Conservation (phyloP, 2,888 invertebrate genomes). For the Ormyrus pomaceus region DNA sequence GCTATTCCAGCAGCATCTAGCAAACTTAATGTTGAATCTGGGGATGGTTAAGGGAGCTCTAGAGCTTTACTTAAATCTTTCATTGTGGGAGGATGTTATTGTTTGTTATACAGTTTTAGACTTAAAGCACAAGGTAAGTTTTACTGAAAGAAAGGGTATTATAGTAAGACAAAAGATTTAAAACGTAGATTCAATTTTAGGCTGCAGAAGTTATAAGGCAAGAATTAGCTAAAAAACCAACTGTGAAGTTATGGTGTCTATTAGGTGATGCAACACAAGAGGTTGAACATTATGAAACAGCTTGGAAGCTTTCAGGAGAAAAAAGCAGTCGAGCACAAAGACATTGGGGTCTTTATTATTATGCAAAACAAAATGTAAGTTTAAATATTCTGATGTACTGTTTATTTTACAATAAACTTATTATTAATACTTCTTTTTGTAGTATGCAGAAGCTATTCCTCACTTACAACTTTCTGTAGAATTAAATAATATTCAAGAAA, state of each 20-base stretch:
- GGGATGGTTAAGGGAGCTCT: slow-evolving; percentile 91
- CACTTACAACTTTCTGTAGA: slow-evolving; percentile 89
- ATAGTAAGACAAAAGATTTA: too few species aligned
- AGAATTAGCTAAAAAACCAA: slow-evolving; percentile 86
- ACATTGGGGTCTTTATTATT: slow-evolving; percentile 91
- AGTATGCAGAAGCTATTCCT: slow-evolving; percentile 87
- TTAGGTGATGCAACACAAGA: slow-evolving; percentile 93
- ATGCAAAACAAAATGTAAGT: slow-evolving; percentile 80
- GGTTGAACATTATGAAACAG: slow-evolving; percentile 87
- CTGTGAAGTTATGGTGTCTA: slow-evolving; percentile 91
- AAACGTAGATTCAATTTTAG: slow-evolving; percentile 61
- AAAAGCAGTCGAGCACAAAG: slow-evolving; percentile 90
- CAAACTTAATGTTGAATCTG: slow-evolving; percentile 86
- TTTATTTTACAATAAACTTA: slow-evolving; percentile 14
- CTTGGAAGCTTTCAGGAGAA: slow-evolving; percentile 91
- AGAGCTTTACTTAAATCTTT: slow-evolving; percentile 84
- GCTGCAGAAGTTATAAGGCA: slow-evolving; percentile 93
- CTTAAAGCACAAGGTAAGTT: slow-evolving; percentile 85
- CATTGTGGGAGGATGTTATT: slow-evolving; percentile 95
- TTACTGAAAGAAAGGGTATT: too few species aligned
- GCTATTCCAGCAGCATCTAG: slow-evolving; percentile 86
- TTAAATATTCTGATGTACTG: not conserved
- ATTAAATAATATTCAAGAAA: slow-evolving; percentile 91
- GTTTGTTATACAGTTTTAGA: slow-evolving; percentile 92
- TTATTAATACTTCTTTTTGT: slow-evolving; percentile 61